Conservation (phyloP, 2,113 vertebrate species). For the Cyprinus carpio region DNA sequence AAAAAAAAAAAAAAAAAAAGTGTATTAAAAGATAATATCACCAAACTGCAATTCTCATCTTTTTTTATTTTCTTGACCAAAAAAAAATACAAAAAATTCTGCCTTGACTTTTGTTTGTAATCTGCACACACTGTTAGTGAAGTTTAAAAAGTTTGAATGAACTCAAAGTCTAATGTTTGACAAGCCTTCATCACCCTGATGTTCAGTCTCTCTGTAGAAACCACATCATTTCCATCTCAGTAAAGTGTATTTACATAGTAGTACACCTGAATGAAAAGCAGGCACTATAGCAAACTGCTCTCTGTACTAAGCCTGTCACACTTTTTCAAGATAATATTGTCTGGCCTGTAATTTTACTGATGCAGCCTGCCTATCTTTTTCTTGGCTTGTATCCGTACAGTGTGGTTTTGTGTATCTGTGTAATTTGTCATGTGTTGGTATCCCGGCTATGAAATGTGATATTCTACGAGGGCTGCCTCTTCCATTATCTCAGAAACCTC, state of each 20-base stretch:
- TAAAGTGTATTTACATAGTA: slow-evolving; percentile 42
- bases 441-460: slow-evolving; percentile 35
- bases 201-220: slow-evolving; percentile 3
- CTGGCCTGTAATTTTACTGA: neutral
- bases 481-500: slow-evolving; percentile 38
- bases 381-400: neutral
- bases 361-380: slow-evolving; percentile 31
- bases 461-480: slow-evolving; percentile 37
- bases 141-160: neutral
- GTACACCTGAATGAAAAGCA: slow-evolving; percentile 38
- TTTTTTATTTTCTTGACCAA: neutral
- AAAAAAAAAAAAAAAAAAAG: neutral
- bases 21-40: neutral
- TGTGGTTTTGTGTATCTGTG: slow-evolving; percentile 41
- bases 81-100: neutral
- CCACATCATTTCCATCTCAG: slow-evolving; percentile 33
- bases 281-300: slow-evolving; percentile 30
- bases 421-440: slow-evolving; percentile 34
- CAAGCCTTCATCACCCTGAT: neutral
- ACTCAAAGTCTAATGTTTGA: neutral
- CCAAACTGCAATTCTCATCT: neutral
- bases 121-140: neutral
- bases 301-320: slow-evolving; percentile 11
- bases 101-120: neutral
- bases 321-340: slow-evolving; percentile 31